phyloP scores from a whole-genome alignment of 2,888 invertebrate species.

The Netelia fuscicornis region DNA sequence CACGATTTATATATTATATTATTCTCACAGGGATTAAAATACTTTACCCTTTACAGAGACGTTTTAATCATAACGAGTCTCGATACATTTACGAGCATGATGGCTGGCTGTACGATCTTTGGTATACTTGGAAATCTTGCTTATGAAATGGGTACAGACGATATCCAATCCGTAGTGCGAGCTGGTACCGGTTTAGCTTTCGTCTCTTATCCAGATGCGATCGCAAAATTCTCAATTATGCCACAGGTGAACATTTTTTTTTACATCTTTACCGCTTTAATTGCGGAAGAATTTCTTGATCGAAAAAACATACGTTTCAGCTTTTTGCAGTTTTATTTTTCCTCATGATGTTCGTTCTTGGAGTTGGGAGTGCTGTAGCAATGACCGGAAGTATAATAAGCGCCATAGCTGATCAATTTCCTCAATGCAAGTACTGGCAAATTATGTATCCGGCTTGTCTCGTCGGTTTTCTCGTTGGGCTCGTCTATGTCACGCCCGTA shows the following conservation, averaged over 20 bases:
- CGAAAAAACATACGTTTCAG: conserved; percentile 84
- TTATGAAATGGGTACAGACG: conserved; percentile 87
- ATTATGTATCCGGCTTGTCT: conserved; percentile 87
- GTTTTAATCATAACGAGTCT: conserved; percentile 92
- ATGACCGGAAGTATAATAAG: conserved; percentile 90
- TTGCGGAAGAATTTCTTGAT: not conserved
- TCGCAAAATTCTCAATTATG: conserved; percentile 63
- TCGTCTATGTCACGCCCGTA: conserved; percentile 91
- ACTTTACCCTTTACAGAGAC: conserved; percentile 84
- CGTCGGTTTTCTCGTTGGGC: conserved; percentile 88
- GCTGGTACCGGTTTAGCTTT: conserved; percentile 93
- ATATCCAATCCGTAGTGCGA: conserved; percentile 89
- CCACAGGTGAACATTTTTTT: conserved; percentile 70
- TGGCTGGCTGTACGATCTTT: conserved; percentile 94
- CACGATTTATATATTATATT: no score
- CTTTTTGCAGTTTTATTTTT: conserved; percentile 92
- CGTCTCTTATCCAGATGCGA: conserved; percentile 91
- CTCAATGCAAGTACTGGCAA: conserved; percentile 86
- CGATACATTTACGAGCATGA: conserved; percentile 93
- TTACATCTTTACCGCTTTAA: not conserved
- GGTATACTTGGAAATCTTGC: conserved; percentile 94
- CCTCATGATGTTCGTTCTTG: conserved; percentile 92
- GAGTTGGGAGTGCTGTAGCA: conserved; percentile 91
- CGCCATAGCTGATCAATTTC: conserved; percentile 89
- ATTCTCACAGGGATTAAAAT: not conserved